phyloP scores from a whole-genome alignment of 2,797 vertebrate species.

The Lutjanus argentimaculatus region DNA sequence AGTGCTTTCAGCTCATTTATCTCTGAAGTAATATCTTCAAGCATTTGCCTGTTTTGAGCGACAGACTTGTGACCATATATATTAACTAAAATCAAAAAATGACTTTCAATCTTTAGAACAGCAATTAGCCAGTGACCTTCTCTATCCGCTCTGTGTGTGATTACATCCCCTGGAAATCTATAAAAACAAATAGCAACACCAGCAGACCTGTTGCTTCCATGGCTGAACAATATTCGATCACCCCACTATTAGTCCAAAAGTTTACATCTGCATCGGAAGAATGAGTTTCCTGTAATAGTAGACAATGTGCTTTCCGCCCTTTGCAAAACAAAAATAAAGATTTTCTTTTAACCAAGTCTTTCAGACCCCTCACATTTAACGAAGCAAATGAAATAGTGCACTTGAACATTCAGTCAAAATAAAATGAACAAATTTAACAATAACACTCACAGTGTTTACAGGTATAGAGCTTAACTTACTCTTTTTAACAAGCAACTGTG shows the following conservation, averaged over 20 bases:
- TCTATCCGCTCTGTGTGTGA: neutral
- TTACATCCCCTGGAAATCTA: neutral
- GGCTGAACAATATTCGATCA: neutral
- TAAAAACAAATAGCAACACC: constrained; percentile 1
- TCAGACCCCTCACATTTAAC: neutral
- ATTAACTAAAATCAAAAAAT: neutral
- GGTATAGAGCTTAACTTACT: no score
- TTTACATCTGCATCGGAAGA: neutral
- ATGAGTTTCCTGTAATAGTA: neutral
- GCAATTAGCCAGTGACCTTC: constrained; percentile 1
- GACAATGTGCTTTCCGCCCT: neutral
- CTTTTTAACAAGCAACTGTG: no score
- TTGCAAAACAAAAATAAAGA: neutral
- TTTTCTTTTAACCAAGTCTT: neutral
- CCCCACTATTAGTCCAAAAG: constrained; percentile 1
- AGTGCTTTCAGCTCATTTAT: neutral
- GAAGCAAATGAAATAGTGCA: neutral
- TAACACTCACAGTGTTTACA: neutral
- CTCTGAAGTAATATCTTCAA: neutral
- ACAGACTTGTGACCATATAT: neutral
- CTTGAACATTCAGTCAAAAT: neutral
- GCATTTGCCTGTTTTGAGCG: neutral
- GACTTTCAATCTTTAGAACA: neutral
- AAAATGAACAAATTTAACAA: neutral
- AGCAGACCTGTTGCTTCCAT: neutral